phyloP scores from a whole-genome alignment of 2,888 invertebrate species.

The Osmoderma eremita region DNA sequence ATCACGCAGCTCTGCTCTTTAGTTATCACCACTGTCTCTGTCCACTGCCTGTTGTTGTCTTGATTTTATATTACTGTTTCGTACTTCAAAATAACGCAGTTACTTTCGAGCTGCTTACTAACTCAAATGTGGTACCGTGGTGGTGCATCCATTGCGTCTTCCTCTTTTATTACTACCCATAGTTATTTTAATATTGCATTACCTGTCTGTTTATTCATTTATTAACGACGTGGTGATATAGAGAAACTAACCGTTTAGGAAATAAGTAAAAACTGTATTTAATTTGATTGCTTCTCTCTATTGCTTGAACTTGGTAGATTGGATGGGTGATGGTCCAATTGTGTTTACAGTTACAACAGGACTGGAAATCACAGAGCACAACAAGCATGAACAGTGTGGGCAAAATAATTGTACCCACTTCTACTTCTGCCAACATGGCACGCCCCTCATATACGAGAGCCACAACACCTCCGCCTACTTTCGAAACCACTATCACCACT shows the following conservation, averaged over 20 bases:
- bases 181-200: conserved; percentile 16
- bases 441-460: conserved; percentile 54
- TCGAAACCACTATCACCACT: conserved; percentile 48
- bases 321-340: conserved; percentile 41
- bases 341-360: conserved; percentile 64
- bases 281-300: conserved; percentile 25
- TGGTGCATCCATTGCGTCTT: conserved; percentile 62
- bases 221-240: conserved; percentile 50
- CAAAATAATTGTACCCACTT: conserved; percentile 61
- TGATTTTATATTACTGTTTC: conserved; percentile 28
- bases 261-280: conserved; percentile 16
- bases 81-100: conserved; percentile 29
- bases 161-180: conserved; percentile 40
- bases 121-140: conserved; percentile 61
- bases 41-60: conserved; percentile 40
- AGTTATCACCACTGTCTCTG: conserved; percentile 36
- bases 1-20: conserved; percentile 42
- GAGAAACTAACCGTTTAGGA: conserved; percentile 48
- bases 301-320: conserved; percentile 35
- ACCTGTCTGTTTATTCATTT: conserved; percentile 45
- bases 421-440: conserved; percentile 63
- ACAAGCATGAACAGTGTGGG: conserved; percentile 64
- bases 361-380: conserved; percentile 66
- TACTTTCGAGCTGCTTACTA: conserved; percentile 55
- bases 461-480: conserved; percentile 58